phyloP scores from a whole-genome alignment of 2,888 invertebrate species.

The Tinea semifulvella region DNA sequence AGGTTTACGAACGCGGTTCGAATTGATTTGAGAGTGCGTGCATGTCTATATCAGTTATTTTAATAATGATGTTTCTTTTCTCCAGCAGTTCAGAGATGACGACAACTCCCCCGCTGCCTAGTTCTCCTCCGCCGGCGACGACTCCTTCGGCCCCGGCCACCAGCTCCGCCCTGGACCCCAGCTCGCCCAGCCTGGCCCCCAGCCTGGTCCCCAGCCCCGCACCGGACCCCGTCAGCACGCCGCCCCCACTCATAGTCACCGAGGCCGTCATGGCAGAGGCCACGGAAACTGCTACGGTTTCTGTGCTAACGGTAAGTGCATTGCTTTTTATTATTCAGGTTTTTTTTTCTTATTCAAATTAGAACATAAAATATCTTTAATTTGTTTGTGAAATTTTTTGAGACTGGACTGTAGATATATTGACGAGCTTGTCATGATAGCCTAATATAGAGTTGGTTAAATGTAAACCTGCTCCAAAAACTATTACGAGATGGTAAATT shows the following conservation, averaged over 20 bases:
- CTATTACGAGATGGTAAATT: no score
- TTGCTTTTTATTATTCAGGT: no score
- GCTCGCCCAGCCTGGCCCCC: constrained; percentile 15
- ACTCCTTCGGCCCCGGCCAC: constrained; percentile 21
- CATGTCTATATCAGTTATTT: constrained; percentile 15
- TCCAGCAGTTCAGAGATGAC: constrained; percentile 38
- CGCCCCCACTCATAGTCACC: no score
- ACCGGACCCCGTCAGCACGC: constrained; percentile 14
- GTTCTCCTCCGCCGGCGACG: constrained; percentile 38
- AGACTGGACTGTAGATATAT: no score
- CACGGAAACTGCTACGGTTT: constrained; percentile 17
- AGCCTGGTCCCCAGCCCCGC: constrained; percentile 5
- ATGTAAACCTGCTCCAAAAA: no score
- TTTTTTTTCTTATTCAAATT: no score
- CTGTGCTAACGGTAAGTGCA: constrained; percentile 20
- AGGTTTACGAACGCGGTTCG: no score
- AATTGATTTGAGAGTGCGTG: no score
- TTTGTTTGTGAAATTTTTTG: no score
- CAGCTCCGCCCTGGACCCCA: constrained; percentile 19
- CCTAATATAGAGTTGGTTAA: no score
- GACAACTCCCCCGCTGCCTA: constrained; percentile 47
- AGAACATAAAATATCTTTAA: no score
- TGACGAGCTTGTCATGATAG: no score
- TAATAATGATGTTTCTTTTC: constrained; percentile 9
- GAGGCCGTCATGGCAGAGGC: constrained; percentile 14